Evolutionary conservation across 2,113 vertebrate species (phyloP), one percentile per base, ranked within the genome.

Genomic region (Oncorhynchus gorbuscha): DNA sequence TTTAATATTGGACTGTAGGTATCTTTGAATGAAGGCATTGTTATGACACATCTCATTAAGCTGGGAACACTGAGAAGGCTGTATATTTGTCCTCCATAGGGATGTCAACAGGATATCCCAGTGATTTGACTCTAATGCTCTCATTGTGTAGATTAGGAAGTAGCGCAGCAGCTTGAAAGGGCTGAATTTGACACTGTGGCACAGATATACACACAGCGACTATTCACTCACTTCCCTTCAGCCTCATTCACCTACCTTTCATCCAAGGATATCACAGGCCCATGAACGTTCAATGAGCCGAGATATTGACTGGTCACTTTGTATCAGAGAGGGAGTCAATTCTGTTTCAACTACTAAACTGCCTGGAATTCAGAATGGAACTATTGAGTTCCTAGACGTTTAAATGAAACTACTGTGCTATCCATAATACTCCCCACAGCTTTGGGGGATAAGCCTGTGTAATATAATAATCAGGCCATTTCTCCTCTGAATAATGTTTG

Each of bases 101-200:
- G 67, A 20, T 3, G 59, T 30, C 55, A n/a, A 35, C 28, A 62
- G 71, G 71, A 73, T 22, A 30, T 62, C 51, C 8, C 9, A 73
- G 71, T 39, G 71, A 35, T 61, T 73, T 61, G 69, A 35, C 55
- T 73, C 71, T 2, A 18, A 20, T 55, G 9, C 32, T 61, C 55
- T 28, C 55, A 73, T 61, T 73, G 71, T 61, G 24, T 14, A 35
- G 18, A 32, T 61, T 73, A 73, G 71, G 71, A 73, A 62, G 71
- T 16, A 20, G 18, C 28, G n/a, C 30, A 62, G 26, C 71, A 30
- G 55, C 58, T 73, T 49, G 58, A 28, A 73, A 62, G 58, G 58
- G 58, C 51, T 22, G 20, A 35, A 39, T 73, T 73, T 22, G 71
- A 73, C 58, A 11, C 55, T 1, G 9, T 61, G 3, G 13, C 30